A percentile compares a stretch with the other conserved stretches of the same genome.
phyloP scores from a whole-genome alignment of 2,797 vertebrate genomes.

The Ptychadena robeensis region DNA sequence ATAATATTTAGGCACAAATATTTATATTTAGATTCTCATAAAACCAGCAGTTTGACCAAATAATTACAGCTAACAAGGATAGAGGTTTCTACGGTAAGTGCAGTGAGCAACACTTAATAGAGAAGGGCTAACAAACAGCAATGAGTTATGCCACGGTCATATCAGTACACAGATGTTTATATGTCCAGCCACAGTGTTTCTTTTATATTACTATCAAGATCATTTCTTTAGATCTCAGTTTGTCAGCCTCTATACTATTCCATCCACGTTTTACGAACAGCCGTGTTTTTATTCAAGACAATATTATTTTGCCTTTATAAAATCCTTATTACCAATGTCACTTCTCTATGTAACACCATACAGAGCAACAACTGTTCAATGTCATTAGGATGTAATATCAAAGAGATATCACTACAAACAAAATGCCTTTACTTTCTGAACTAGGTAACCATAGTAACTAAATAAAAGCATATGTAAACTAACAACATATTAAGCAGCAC shows the following conservation, averaged over 20 bases:
- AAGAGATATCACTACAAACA: neutral
- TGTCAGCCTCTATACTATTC: neutral
- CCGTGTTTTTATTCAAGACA: too few relatives aligned
- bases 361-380: neutral
- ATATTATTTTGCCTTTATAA: too few relatives aligned
- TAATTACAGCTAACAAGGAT: neutral
- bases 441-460: neutral
- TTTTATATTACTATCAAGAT: neutral
- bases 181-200: neutral
- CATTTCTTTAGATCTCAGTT: neutral
- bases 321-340: neutral
- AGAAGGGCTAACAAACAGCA: neutral
- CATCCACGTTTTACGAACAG: neutral
- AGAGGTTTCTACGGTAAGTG: neutral
- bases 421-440: neutral
- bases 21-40: neutral
- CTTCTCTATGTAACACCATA: neutral
- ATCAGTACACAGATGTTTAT: neutral
- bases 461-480: neutral
- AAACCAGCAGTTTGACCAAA: neutral
- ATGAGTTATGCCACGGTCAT: neutral
- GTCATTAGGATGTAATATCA: neutral
- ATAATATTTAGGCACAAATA: neutral
- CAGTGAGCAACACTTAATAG: neutral
- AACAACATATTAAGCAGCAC: neutral